phyloP scores from a whole-genome alignment of 2,888 invertebrate species.

The Xylota segnis region DNA sequence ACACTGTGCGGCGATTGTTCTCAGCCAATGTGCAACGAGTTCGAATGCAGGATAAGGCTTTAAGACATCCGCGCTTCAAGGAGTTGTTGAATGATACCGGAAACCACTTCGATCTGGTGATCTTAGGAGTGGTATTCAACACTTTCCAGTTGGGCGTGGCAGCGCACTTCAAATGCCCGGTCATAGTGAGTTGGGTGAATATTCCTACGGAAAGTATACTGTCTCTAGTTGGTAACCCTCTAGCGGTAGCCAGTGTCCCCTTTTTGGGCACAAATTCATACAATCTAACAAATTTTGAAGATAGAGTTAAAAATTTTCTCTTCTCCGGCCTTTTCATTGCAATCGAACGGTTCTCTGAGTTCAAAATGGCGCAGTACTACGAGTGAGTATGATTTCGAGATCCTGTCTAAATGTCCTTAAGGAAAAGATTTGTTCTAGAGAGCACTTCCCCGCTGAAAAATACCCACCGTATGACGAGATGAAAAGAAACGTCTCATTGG shows the following conservation, averaged over 20 bases:
- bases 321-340: background rate
- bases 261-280: background rate
- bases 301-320: conserved; percentile 78
- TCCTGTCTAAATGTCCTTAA: background rate
- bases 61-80: conserved; percentile 59
- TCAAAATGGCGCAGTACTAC: conserved; percentile 62
- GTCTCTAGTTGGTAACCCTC: conserved; percentile 47
- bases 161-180: conserved; percentile 78
- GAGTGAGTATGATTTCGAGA: conserved; percentile 35
- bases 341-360: conserved; percentile 27
- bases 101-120: conserved; percentile 77
- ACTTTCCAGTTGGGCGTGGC: conserved; percentile 77
- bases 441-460: conserved; percentile 77
- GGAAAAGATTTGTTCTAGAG: conserved; percentile 46
- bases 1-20: conserved; percentile 41
- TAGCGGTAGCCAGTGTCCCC: conserved; percentile 42
- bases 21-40: conserved; percentile 41
- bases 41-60: conserved; percentile 45
- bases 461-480: conserved; percentile 79
- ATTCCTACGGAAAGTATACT: conserved; percentile 1
- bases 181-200: conserved; percentile 66
- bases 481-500: conserved; percentile 79
- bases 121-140: conserved; percentile 76
- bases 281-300: conserved; percentile 77
- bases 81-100: conserved; percentile 61